Evolutionary conservation across 2,888 invertebrate species (phyloP).

Genomic region (Spodoptera littoralis): DNA sequence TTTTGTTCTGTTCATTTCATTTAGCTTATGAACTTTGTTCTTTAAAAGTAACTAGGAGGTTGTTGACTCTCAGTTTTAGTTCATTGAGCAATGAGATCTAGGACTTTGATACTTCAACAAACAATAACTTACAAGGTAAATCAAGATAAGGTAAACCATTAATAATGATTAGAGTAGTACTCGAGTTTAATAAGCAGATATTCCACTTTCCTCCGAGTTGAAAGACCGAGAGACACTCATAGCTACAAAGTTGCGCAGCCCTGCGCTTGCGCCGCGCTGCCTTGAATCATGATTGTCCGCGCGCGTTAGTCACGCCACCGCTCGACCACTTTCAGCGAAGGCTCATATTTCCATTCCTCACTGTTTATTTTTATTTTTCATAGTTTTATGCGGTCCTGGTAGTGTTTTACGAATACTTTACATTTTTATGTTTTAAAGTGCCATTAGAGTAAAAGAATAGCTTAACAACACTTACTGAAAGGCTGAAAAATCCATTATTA

Average conservation of each 20-base stretch:
- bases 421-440: neutral
- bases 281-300: constrained; percentile 75
- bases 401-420: constrained; percentile 24
- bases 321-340: constrained; percentile 54
- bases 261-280: constrained; percentile 63
- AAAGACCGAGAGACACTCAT: constrained; percentile 57
- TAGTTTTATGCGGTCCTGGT: constrained; percentile 28
- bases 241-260: constrained; percentile 32
- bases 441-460: too few species aligned
- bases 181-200: constrained; percentile 29
- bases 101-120: constrained; percentile 14
- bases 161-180: constrained; percentile 21
- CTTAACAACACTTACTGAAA: too few species aligned
- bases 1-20: constrained; percentile 21
- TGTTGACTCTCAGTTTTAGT: constrained; percentile 10
- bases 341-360: constrained; percentile 49
- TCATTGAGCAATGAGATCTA: neutral
- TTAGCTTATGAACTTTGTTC: constrained; percentile 7
- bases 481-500: too few species aligned
- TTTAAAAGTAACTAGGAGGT: neutral
- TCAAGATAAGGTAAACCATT: constrained; percentile 5
- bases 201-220: constrained; percentile 54
- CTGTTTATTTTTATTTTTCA: constrained; percentile 52
- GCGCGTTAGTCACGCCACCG: constrained; percentile 77
- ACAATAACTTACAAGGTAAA: constrained; percentile 10